These are phyloP conservation scores for Sus scrofa DNA, from an alignment of 2,113 vertebrate genomes.

Conservation along the genomic window T2T-Sscrofa CM000817.6:81951001-81951500, in stretches of 20 bases:
- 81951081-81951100: background rate
- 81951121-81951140: background rate
- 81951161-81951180: background rate
- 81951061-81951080: background rate
- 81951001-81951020: background rate
- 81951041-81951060: background rate
- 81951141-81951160: background rate
- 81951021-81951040: background rate
- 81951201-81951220: background rate
- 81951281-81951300: background rate
- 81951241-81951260: background rate
- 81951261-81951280: too few species aligned
- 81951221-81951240: background rate
- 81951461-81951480: background rate
- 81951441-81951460: background rate
- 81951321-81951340: background rate
- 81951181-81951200: too few species aligned
- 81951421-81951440: background rate
- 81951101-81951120: too few species aligned
- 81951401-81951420: background rate
- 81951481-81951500: background rate
- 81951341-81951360: background rate
- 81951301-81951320: background rate
- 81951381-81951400: background rate
- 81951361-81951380: background rate